Percentiles rank a stretch among this genome's conserved stretches.
phyloP scores from a whole-genome alignment of 2,888 invertebrate genomes.

The Drosophila neoperkinsi region DNA sequence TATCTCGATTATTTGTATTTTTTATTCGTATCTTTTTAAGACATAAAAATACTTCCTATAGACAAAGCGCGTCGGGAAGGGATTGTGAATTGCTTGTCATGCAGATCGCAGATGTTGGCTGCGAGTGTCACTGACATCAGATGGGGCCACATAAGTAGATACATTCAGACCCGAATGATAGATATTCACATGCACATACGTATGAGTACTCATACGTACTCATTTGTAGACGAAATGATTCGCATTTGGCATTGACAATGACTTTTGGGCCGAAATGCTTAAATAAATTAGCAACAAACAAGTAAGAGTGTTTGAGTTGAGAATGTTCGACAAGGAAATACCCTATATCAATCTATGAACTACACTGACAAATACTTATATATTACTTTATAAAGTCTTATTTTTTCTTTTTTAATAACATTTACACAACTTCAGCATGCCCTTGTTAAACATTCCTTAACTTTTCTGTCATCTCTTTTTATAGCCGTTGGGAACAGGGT shows the following conservation, averaged over 20 bases:
- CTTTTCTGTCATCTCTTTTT: not conserved
- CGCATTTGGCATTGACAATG: conserved; percentile 80
- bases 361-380: not conserved
- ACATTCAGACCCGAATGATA: conserved; percentile 20
- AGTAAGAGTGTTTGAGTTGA: conserved; percentile 7
- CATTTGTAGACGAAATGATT: conserved; percentile 66
- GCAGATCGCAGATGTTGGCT: conserved; percentile 54
- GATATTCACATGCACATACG: conserved; percentile 13
- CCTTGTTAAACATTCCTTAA: not conserved
- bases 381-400: not conserved
- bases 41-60: conserved; percentile 40
- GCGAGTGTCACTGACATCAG: conserved; percentile 76
- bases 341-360: not conserved
- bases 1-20: conserved; percentile 6
- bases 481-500: not conserved
- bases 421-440: not conserved
- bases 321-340: not conserved
- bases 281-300: conserved; percentile 42
- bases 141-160: conserved; percentile 61
- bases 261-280: conserved; percentile 59
- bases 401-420: not conserved
- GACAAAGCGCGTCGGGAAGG: conserved; percentile 26
- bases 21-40: not conserved
- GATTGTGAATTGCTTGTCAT: conserved; percentile 61
- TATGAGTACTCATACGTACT: conserved; percentile 12